These are phyloP conservation scores for Pristionchus pacificus DNA, from an alignment of 1,140 invertebrate species.

Conservation along the genomic window DNA sequence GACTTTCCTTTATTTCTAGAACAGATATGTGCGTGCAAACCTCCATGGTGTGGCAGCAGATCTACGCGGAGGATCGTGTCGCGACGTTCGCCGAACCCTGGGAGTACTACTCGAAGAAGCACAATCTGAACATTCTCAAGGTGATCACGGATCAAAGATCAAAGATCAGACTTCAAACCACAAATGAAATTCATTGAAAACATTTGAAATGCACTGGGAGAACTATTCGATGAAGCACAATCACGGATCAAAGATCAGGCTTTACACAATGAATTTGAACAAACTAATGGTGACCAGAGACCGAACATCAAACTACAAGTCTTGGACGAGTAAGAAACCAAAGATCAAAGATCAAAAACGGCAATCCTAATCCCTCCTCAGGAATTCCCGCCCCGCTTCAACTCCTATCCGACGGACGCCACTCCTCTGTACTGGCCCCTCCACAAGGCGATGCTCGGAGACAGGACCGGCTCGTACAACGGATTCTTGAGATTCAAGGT, in stretches of 20 bases:
- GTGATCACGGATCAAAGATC: constrained; percentile 6
- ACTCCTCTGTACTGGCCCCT: constrained; percentile 61
- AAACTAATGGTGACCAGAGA: too few species aligned
- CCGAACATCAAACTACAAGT: too few species aligned
- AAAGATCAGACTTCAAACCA: too few species aligned
- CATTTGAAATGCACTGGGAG: neutral
- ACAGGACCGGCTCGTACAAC: constrained; percentile 84
- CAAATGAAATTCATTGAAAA: neutral
- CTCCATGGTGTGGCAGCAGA: constrained; percentile 47
- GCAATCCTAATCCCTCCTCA: too few species aligned
- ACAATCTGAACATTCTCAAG: constrained; percentile 48
- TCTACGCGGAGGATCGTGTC: constrained; percentile 49
- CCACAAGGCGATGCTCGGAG: constrained; percentile 76
- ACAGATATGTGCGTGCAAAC: constrained; percentile 70
- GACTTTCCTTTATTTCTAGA: constrained; percentile 8
- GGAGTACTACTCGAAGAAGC: constrained; percentile 42
- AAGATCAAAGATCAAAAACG: too few species aligned
- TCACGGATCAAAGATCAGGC: too few species aligned
- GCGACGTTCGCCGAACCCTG: constrained; percentile 48
- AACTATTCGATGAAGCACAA: constrained; percentile 11
- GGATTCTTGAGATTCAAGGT: constrained; percentile 75
- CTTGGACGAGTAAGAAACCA: too few species aligned
- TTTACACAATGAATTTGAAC: too few species aligned
- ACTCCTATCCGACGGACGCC: constrained; percentile 51
- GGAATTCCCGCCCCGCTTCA: constrained; percentile 45